Conservation (phyloP, 2,113 vertebrate species). For the Scatophagus argus region DNA sequence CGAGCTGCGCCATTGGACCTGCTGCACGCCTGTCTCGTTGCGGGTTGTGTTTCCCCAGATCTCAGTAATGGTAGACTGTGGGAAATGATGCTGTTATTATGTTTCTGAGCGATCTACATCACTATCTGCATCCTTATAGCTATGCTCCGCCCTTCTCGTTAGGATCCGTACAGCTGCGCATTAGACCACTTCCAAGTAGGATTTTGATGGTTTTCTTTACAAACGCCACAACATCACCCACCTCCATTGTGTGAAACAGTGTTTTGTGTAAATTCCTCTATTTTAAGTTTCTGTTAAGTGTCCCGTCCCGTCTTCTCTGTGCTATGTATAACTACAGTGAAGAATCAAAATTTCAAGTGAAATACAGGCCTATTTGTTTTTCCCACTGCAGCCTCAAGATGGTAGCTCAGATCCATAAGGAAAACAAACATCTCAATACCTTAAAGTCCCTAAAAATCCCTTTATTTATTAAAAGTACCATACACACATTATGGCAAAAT, state of each 20-base stretch:
- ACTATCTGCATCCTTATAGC: conserved; percentile 9
- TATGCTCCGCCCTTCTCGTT: background rate
- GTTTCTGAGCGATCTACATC: conserved; percentile 36
- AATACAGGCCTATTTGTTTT: conserved; percentile 27
- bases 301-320: background rate
- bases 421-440: background rate
- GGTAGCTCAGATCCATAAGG: conserved; percentile 15
- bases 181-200: background rate
- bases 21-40: background rate
- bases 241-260: background rate
- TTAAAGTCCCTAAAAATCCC: background rate
- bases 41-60: conserved; percentile 10
- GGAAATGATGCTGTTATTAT: conserved; percentile 70
- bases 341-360: conserved; percentile 51
- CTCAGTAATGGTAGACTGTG: conserved; percentile 45
- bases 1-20: conserved; percentile 64
- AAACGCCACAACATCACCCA: background rate
- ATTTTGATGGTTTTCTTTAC: no score
- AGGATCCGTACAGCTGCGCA: background rate
- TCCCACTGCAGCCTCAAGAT: conserved; percentile 27
- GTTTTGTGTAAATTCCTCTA: background rate
- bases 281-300: background rate
- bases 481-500: background rate
- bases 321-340: conserved; percentile 1
- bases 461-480: conserved; percentile 4